Base-by-base conservation (phyloP, 1,140 invertebrate species). In the Alviniconcha marisindica region DNA sequence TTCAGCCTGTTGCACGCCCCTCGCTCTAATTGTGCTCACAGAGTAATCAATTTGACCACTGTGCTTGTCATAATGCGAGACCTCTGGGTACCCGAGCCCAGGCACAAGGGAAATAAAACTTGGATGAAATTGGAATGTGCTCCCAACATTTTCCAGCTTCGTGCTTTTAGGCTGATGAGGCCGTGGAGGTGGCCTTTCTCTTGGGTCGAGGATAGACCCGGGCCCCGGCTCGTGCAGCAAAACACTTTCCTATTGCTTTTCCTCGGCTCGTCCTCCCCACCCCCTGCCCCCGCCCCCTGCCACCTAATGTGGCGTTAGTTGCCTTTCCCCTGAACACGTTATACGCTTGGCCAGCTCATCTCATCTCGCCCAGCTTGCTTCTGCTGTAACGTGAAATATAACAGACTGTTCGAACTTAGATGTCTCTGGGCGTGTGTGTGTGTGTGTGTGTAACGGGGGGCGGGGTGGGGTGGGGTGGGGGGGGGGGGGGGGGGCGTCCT, bases 81-180 rank as follows among this genome's bases (percentile, higher is more conserved):
- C 71, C 51, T 76, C 51, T 56, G 71, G 81, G 12, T 40, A 48
- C 15, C 40, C 24, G 48, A 18, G 73, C 38, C 33, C 66, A 18
- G 54, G 31, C 82, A 69, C 82, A 48, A 40, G 82, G 82, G 82
- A 84, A 84, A 80, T 81, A 74, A 69, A 80, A 84, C 48, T 84
- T 84, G 56, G 77, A 81, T 80, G 69, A 66, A 79, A 71, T 82
- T 77, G 77, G 60, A 56, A 84, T 84, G 71, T 81, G 63, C n/a
- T 77, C 42, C 73, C 36, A 60, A 36, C 71, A 38, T 48, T 63
- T 60, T 77, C 74, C 71, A 60, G 74, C 71, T 48, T 31, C 54
- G 40, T 48, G 76, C 82, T 76, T 74, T 82, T 73, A 82, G 71
- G 42, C 66, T 82, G 80, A 82, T 82, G 66, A 73, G 48, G 60